These are phyloP conservation scores for Drosophila antonietae DNA, from an alignment of 2,888 invertebrate genomes.

Conservation along the genomic window DNA sequence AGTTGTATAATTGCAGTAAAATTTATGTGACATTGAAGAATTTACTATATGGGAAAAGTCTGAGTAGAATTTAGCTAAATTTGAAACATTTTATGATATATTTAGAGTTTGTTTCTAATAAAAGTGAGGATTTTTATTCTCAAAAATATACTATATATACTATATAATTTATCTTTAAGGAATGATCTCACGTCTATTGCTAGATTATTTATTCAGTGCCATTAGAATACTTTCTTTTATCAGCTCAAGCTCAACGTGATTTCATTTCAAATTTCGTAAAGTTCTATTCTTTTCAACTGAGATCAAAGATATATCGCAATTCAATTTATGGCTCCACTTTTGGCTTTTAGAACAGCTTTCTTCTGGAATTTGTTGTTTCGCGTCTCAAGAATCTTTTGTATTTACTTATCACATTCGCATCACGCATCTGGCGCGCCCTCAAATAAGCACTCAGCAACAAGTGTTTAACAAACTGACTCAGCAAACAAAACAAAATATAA, in stretches of 20 bases:
- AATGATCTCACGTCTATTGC: slow-evolving; percentile 2
- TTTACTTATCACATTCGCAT: slow-evolving; percentile 25
- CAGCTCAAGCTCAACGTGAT: background rate
- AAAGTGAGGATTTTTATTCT: background rate
- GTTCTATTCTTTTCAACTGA: background rate
- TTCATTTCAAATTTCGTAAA: background rate
- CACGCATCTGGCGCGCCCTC: slow-evolving; percentile 38
- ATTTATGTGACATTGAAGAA: background rate
- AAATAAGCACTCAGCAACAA: slow-evolving; percentile 17
- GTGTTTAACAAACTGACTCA: slow-evolving; percentile 43
- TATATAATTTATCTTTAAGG: background rate
- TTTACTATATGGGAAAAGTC: too few species aligned
- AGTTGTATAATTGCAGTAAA: background rate
- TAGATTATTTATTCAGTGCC: background rate
- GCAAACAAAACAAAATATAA: slow-evolving; percentile 5
- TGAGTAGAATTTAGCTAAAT: background rate
- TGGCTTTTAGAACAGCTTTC: slow-evolving; percentile 12
- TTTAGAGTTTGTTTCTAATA: background rate
- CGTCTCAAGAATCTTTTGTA: slow-evolving; percentile 10
- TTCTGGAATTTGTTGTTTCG: slow-evolving; percentile 23
- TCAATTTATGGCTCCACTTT: background rate
- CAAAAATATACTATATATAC: background rate
- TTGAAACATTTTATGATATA: background rate
- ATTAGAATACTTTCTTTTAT: background rate
- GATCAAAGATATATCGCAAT: background rate